Evolutionary conservation across 2,888 invertebrate species (phyloP).

Genomic region (Agriopis marginaria): DNA sequence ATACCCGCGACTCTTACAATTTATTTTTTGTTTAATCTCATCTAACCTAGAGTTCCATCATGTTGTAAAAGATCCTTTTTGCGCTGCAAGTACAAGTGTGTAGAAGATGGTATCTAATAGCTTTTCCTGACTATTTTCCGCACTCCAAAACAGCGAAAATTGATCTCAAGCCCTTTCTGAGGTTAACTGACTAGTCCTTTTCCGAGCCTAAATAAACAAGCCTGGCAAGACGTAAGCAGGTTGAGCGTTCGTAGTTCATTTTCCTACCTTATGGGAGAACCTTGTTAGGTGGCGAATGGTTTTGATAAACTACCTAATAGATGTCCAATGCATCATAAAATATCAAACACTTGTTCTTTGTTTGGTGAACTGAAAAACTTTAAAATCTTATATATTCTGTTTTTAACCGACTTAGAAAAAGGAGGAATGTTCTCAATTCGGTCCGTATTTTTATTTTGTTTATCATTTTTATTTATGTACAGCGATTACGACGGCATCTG

Average conservation of each 20-base stretch:
- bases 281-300: neutral
- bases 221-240: constrained; percentile 1
- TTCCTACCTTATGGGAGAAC: constrained; percentile 6
- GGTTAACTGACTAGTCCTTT: constrained; percentile 17
- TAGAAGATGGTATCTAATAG: constrained; percentile 8
- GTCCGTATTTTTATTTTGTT: too few relatives aligned
- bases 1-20: too few relatives aligned
- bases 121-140: constrained; percentile 11
- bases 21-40: neutral
- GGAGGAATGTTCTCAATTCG: too few relatives aligned
- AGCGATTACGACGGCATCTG: too few relatives aligned
- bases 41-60: neutral
- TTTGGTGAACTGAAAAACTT: too few relatives aligned
- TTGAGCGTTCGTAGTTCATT: neutral
- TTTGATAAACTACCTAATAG: neutral
- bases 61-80: neutral
- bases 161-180: constrained; percentile 15
- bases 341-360: too few relatives aligned
- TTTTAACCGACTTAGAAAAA: too few relatives aligned
- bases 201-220: constrained; percentile 22
- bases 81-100: neutral
- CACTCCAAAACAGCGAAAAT: constrained; percentile 27
- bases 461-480: too few relatives aligned
- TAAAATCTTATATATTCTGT: too few relatives aligned
- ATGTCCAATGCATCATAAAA: neutral